Conservation (phyloP, 1,140 invertebrate species). For the Trigoniulus corallinus region DNA sequence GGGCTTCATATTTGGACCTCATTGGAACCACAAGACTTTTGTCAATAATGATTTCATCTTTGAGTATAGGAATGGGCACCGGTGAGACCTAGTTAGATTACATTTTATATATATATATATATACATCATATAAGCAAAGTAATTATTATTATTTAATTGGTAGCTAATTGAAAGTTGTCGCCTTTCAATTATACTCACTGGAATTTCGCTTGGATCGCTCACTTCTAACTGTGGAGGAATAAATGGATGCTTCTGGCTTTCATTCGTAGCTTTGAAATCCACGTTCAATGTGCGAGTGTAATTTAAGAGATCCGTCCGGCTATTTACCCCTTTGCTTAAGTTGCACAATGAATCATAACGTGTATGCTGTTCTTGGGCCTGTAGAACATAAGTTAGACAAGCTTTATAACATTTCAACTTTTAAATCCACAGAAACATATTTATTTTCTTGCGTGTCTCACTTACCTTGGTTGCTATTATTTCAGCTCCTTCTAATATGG, state of each 20-base stretch:
- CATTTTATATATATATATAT: not conserved
- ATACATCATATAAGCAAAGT: not conserved
- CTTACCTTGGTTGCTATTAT: conserved; percentile 61
- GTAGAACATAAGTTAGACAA: conserved; percentile 13
- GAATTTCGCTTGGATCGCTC: conserved; percentile 17
- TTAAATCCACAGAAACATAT: not conserved
- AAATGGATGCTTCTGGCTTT: conserved; percentile 39
- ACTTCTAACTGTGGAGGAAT: conserved; percentile 38
- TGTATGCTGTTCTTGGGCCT: conserved; percentile 55
- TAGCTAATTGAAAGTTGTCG: no score
- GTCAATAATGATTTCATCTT: conserved; percentile 68
- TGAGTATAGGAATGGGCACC: conserved; percentile 42
- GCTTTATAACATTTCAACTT: not conserved
- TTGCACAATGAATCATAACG: conserved; percentile 54
- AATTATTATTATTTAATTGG: no score
- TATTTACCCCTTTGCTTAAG: conserved; percentile 49
- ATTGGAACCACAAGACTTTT: conserved; percentile 53
- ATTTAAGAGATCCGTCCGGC: conserved; percentile 48
- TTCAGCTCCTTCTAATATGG: conserved; percentile 61
- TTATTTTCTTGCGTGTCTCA: not conserved
- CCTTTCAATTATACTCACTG: no score
- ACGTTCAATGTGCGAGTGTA: conserved; percentile 41
- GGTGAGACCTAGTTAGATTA: conserved; percentile 1
- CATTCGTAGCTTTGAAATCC: conserved; percentile 25
- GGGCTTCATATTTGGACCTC: conserved; percentile 51